Percentiles rank a stretch among this genome's conserved stretches.
Conservation (phyloP, 2,113 vertebrate genomes). For the Butorides virescens region DNA sequence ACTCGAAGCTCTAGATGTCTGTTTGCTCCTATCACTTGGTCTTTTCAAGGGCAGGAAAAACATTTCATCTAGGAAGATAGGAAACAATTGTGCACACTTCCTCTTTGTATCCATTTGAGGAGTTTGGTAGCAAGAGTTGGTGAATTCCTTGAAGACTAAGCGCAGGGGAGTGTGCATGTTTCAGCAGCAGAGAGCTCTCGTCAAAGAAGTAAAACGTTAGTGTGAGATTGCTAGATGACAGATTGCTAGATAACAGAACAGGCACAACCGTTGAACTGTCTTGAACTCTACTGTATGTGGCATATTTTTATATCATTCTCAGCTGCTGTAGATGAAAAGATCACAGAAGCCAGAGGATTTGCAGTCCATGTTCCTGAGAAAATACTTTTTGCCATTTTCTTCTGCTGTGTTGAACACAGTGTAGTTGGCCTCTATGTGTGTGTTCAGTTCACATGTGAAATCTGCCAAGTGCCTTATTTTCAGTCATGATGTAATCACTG, state of each 20-base stretch:
- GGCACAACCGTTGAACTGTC: neutral
- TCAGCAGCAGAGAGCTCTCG: neutral
- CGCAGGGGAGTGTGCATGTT: rapidly evolving
- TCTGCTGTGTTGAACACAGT: neutral
- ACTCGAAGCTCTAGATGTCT: neutral
- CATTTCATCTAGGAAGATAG: neutral
- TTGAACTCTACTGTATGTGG: neutral
- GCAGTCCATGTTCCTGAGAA: neutral
- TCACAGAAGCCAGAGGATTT: neutral
- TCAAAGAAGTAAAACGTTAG: neutral
- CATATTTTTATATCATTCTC: neutral
- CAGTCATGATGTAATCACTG: neutral
- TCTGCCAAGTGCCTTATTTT: neutral
- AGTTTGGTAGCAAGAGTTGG: neutral
- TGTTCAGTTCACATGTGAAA: neutral
- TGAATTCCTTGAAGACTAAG: neutral
- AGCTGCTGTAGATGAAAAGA: neutral
- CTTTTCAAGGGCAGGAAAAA: neutral
- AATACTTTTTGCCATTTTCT: neutral
- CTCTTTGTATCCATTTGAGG: neutral
- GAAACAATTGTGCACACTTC: neutral
- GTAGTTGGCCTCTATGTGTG: neutral
- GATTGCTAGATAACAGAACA: neutral
- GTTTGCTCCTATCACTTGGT: neutral
- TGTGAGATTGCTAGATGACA: neutral